These are phyloP conservation scores for Physella acuta DNA, from an alignment of 1,140 invertebrate genomes.

Conservation along the genomic window DNA sequence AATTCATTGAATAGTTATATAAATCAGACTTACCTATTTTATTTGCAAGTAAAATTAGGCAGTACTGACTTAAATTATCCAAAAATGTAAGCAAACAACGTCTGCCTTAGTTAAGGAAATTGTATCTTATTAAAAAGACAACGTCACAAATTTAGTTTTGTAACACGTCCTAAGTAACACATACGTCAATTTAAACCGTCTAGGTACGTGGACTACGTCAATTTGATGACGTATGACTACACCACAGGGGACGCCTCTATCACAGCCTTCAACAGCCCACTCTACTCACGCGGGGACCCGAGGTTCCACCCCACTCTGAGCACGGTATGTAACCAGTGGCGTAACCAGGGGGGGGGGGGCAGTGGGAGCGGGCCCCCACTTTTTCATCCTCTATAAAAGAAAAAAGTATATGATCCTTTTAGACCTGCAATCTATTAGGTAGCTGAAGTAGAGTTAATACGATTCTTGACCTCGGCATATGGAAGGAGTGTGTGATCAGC, in stretches of 20 bases:
- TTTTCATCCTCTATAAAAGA: no score
- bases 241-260: not conserved
- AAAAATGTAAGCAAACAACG: not conserved
- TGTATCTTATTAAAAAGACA: no score
- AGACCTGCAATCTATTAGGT: no score
- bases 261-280: conserved; percentile 13
- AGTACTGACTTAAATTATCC: not conserved
- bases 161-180: not conserved
- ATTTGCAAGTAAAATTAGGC: not conserved
- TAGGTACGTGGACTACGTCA: conserved; percentile 92
- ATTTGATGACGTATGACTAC: conserved; percentile 79
- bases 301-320: conserved; percentile 13
- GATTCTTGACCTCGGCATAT: no score
- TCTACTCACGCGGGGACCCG: not conserved
- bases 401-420: not conserved
- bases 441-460: no score
- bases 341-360: no score
- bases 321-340: no score
- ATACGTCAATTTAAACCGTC: not conserved
- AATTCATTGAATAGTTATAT: no score
- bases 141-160: not conserved
- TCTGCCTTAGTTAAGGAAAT: not conserved
- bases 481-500: no score
- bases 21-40: no score
- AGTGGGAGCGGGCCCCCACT: no score